phyloP scores from a whole-genome alignment of 2,797 vertebrate species.

The Fistularia tabacaria region DNA sequence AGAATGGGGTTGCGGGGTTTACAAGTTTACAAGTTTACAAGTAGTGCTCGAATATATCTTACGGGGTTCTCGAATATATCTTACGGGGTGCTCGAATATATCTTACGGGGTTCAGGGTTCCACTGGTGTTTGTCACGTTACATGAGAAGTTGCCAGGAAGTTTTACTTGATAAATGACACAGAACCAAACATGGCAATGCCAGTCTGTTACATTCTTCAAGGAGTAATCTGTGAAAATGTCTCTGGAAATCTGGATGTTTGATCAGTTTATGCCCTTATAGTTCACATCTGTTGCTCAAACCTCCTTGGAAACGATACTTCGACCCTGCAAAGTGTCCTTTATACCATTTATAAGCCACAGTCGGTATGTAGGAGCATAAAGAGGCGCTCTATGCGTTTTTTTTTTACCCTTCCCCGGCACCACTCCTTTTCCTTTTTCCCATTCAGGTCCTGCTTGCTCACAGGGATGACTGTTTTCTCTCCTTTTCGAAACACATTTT shows the following conservation, averaged over 20 bases:
- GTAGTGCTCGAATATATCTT: too few species aligned
- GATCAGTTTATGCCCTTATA: too few species aligned
- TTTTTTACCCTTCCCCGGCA: conserved; percentile 33
- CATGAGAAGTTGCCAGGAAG: conserved; percentile 5
- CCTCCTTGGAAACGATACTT: conserved; percentile 11
- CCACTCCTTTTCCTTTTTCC: conserved; percentile 42
- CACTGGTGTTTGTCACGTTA: too few species aligned
- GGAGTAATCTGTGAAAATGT: too few species aligned
- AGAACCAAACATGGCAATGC: conserved; percentile 8
- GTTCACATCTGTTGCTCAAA: neutral
- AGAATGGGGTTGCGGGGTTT: too few species aligned
- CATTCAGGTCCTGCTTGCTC: conserved; percentile 20
- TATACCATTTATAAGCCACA: conserved; percentile 33
- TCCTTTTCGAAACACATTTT: conserved; percentile 50
- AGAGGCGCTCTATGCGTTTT: conserved; percentile 44
- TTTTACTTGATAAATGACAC: conserved; percentile 30
- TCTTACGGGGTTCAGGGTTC: too few species aligned
- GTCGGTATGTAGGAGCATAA: conserved; percentile 43
- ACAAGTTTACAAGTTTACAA: too few species aligned
- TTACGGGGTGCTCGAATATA: too few species aligned
- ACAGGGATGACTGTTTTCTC: conserved; percentile 49
- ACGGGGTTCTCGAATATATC: too few species aligned
- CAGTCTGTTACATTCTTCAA: conserved; percentile 8
- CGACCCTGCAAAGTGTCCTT: conserved; percentile 17
- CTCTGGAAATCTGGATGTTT: too few species aligned